Conservation (phyloP, 2,797 vertebrate species). For the Lepidocolaptes lacrymiger region DNA sequence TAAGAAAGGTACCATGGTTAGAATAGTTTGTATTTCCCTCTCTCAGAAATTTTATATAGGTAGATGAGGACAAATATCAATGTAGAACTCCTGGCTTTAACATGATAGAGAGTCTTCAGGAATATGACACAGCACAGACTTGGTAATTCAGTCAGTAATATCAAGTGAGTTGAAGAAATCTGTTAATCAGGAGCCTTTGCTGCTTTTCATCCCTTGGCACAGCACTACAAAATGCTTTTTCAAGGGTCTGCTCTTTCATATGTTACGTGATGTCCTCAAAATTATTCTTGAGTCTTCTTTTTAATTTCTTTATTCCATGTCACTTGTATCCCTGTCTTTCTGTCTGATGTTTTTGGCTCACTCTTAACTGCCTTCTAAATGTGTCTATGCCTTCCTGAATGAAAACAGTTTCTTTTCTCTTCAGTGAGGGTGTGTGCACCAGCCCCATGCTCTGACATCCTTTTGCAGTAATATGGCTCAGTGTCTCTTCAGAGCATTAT, state of each 20-base stretch:
- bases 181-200: neutral
- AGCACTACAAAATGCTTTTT: neutral
- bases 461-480: neutral
- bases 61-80: neutral
- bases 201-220: neutral
- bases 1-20: neutral
- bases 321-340: neutral
- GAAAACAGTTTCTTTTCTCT: neutral
- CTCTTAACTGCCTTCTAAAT: neutral
- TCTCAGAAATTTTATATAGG: neutral
- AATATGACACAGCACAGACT: neutral
- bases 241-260: neutral
- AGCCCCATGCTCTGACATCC: neutral
- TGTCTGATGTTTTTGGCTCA: neutral
- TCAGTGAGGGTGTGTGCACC: neutral
- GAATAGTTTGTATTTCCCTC: neutral
- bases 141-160: neutral
- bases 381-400: neutral
- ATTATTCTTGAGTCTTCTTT: neutral
- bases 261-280: neutral
- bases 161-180: neutral
- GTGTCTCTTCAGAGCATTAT: neutral
- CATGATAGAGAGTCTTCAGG: neutral
- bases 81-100: neutral
- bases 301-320: neutral